These are phyloP conservation scores for Sander lucioperca DNA, from an alignment of 2,113 vertebrate genomes.

Conservation along the genomic window DNA sequence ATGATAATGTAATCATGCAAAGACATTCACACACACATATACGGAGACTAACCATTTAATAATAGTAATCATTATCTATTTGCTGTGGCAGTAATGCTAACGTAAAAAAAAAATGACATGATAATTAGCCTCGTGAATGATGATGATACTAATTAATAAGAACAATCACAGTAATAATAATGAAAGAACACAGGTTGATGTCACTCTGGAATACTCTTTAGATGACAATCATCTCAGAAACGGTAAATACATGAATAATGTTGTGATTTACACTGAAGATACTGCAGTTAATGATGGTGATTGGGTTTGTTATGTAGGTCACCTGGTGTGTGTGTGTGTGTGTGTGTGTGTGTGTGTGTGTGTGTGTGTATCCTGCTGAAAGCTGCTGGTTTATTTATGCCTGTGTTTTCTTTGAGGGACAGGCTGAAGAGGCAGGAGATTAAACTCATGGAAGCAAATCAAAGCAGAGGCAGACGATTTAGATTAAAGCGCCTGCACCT, in stretches of 20 bases:
- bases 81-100: conserved; percentile 22
- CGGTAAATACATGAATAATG: conserved; percentile 20
- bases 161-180: conserved; percentile 11
- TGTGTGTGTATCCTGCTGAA: conserved; percentile 22
- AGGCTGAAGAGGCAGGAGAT: conserved; percentile 67
- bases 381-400: conserved; percentile 62
- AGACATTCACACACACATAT: neutral
- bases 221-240: conserved; percentile 12
- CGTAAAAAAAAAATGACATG: conserved; percentile 46
- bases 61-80: conserved; percentile 43
- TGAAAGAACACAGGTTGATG: conserved; percentile 6
- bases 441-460: conserved; percentile 74
- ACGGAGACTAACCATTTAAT: conserved; percentile 37
- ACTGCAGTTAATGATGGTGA: conserved; percentile 42
- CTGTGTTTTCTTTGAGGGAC: conserved; percentile 65
- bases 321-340: conserved; percentile 23
- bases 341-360: conserved; percentile 12
- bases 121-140: conserved; percentile 66
- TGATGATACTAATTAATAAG: conserved; percentile 50
- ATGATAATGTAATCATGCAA: conserved; percentile 55
- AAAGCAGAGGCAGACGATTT: conserved; percentile 62
- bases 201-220: conserved; percentile 19
- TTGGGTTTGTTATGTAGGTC: conserved; percentile 50
- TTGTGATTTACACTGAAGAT: conserved; percentile 22
- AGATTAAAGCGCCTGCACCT: conserved; percentile 61